Base-by-base conservation (phyloP, 1,140 invertebrate species). In the Nixonia krombeini region DNA sequence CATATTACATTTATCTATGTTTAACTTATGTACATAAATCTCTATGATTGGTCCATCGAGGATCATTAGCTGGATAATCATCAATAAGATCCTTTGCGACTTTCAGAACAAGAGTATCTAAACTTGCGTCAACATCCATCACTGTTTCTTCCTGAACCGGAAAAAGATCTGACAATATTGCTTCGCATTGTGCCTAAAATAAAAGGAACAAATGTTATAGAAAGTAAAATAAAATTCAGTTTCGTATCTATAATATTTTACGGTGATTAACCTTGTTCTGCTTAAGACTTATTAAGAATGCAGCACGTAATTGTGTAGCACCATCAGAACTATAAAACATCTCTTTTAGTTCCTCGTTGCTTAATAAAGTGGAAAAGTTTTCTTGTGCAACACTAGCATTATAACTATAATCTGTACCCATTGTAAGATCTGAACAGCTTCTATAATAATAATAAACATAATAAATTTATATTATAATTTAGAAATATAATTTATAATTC, bases 21-120 rank as follows among this genome's bases (percentile, higher is more conserved):
- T n/a, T n/a, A 25, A 17, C 28, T 15, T 21, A 68, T 55, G 71
- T 69, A 82, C 81, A 73, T 12, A 81, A 70, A 41, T 84, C 79
- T 47, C 76, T 72, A 8, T 81, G 73, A 56, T 82, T 79, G 0
- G 77, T 87, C 94, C 92, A 97, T 66, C 95, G 86, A 1, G 95
- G 96, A 88, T 98, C 96, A 38, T 92, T 90, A 1, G 91, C 90
- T 4, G 96, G 96, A 63, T 91, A 90, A 84, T 97, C 95, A 81
- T 97, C 92, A 35, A 96, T 89, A 44, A 97, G 85, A 74, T 95
- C 91, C 52, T 88, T 86, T 49, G 92, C 93, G 0, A 95, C 87
- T 31, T 86, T 85, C n/a, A 92, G 78, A 29, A 94, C 90, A 16
- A 91, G 84, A 44, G 87, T 87, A 82, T 94, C 91, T 0, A 94